These are phyloP conservation scores for Callyntrura sp. DNA, from an alignment of 2,888 invertebrate genomes.

Conservation along the genomic window DNA sequence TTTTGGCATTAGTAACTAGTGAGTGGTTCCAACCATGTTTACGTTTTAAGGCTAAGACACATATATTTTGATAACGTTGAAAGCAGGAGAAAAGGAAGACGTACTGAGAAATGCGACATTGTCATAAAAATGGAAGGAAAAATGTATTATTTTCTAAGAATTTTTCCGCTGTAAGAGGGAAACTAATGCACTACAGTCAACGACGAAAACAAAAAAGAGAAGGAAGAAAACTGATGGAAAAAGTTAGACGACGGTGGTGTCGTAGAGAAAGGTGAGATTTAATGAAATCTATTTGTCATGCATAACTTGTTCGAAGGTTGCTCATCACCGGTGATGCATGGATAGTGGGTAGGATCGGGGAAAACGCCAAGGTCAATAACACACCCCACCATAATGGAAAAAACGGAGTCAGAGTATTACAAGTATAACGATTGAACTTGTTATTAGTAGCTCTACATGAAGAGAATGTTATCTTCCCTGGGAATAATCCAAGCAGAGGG, in stretches of 20 bases:
- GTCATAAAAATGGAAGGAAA: no score
- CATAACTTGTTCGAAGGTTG: constrained; percentile 18
- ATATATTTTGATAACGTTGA: neutral
- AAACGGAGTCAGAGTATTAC: no score
- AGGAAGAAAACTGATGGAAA: no score
- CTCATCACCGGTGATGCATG: neutral
- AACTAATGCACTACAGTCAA: neutral
- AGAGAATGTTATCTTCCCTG: no score
- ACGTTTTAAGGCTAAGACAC: neutral
- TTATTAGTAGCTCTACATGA: no score
- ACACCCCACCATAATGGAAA: no score
- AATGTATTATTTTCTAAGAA: neutral
- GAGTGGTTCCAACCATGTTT: no score
- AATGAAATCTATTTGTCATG: constrained; percentile 38
- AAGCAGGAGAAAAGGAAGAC: neutral
- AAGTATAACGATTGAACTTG: no score
- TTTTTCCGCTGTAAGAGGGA: neutral
- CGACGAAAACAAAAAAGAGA: neutral
- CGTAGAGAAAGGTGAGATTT: neutral
- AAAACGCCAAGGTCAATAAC: constrained; percentile 32
- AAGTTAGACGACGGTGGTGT: neutral
- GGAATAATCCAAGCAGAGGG: no score
- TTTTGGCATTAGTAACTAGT: constrained; percentile 25
- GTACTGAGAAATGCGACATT: neutral
- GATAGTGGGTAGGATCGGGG: neutral